These are phyloP conservation scores for Acanthoscelides obtectus DNA, from an alignment of 2,888 invertebrate species.

Conservation along the genomic window DNA sequence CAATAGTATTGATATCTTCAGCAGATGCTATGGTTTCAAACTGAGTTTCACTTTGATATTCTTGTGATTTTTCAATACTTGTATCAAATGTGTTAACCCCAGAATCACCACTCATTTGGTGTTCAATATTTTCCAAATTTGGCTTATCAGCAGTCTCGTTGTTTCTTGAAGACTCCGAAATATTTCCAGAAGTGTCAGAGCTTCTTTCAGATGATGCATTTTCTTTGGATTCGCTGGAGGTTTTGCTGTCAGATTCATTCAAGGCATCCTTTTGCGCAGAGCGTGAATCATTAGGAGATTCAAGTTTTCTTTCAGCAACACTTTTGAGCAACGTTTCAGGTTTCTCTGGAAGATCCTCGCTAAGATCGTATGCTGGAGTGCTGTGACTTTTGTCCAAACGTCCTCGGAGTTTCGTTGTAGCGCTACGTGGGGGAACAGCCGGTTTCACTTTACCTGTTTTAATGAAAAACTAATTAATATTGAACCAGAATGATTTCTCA, in stretches of 20 bases:
- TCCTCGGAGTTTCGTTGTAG: slow-evolving; percentile 46
- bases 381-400: slow-evolving; percentile 76
- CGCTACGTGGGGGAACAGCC: slow-evolving; percentile 39
- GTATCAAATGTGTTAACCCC: neutral
- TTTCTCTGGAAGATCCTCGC: slow-evolving; percentile 21
- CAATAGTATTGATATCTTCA: slow-evolving; percentile 5
- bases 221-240: slow-evolving; percentile 4
- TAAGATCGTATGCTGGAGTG: slow-evolving; percentile 71
- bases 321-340: slow-evolving; percentile 11
- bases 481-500: too few species aligned
- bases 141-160: neutral
- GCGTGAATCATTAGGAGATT: neutral
- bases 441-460: slow-evolving; percentile 31
- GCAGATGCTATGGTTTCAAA: neutral
- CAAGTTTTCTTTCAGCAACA: neutral
- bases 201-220: slow-evolving; percentile 10
- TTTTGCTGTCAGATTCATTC: neutral
- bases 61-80: neutral
- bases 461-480: too few species aligned
- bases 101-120: neutral
- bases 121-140: neutral
- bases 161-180: slow-evolving; percentile 13
- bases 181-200: slow-evolving; percentile 13
- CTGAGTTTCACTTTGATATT: neutral
- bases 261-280: neutral